Percentiles rank a stretch among this genome's conserved stretches.
Evolutionary conservation across 2,888 invertebrate species (phyloP).

Genomic region (Meganola albula): DNA sequence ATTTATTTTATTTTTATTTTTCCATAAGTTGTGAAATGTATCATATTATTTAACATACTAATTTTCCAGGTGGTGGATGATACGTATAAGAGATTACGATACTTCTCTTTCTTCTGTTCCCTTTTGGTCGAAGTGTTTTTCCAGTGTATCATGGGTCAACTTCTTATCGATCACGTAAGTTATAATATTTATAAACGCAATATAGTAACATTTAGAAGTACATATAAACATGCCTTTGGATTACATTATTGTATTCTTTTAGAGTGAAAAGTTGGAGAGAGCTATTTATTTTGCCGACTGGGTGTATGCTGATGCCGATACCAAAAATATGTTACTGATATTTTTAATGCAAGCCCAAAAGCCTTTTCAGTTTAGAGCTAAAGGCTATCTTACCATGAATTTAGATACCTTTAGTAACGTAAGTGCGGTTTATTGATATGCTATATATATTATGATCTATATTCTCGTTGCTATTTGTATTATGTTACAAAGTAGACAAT

Average conservation of each 20-base stretch:
- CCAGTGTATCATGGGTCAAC: constrained; percentile 58
- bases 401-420: constrained; percentile 57
- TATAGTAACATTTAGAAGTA: too few relatives aligned
- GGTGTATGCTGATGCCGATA: constrained; percentile 44
- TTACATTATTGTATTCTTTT: too few relatives aligned
- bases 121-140: constrained; percentile 49
- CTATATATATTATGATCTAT: too few relatives aligned
- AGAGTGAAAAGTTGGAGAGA: constrained; percentile 50
- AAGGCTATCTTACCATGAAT: constrained; percentile 56
- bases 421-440: too few relatives aligned
- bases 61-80: constrained; percentile 53
- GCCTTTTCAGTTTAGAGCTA: constrained; percentile 53
- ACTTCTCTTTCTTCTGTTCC: constrained; percentile 55
- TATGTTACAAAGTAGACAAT: not conserved
- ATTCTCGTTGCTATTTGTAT: too few relatives aligned
- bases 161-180: constrained; percentile 59
- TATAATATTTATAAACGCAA: not conserved
- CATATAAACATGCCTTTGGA: too few relatives aligned
- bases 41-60: not conserved
- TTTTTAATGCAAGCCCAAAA: constrained; percentile 53
- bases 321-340: constrained; percentile 47
- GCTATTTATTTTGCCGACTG: constrained; percentile 54
- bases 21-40: not conserved
- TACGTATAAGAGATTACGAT: constrained; percentile 49
- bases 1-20: not conserved